Conservation (phyloP, 2,113 vertebrate genomes). For the Gallinago media region DNA sequence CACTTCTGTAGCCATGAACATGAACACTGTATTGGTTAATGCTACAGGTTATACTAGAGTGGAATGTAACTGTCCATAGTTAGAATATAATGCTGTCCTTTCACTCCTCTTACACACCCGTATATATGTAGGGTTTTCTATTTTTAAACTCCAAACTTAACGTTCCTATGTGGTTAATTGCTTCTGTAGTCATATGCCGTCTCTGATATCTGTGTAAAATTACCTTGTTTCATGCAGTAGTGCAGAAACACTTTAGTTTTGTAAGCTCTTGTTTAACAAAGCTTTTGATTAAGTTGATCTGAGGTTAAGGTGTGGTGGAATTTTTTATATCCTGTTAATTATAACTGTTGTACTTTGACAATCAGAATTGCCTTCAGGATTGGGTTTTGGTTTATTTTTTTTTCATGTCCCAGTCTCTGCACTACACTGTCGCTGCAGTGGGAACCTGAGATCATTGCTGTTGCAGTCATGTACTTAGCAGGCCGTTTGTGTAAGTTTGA, state of each 20-base stretch:
- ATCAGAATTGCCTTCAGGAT: background rate
- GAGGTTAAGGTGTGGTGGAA: background rate
- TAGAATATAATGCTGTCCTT: background rate
- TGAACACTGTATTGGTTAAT: background rate
- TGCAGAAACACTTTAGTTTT: background rate
- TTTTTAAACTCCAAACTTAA: background rate
- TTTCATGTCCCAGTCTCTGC: constrained; percentile 84
- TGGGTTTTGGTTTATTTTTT: background rate
- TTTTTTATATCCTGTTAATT: background rate
- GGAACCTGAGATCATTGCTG: constrained; percentile 98
- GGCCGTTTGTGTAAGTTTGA: constrained; percentile 97
- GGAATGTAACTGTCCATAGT: background rate
- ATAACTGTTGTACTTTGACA: background rate
- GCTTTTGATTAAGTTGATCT: background rate
- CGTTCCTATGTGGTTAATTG: background rate
- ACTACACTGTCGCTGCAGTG: constrained; percentile 97
- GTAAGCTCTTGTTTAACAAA: background rate
- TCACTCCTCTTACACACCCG: background rate
- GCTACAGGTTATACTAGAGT: background rate
- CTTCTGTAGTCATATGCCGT: background rate
- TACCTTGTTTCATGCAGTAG: background rate
- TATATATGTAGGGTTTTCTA: background rate
- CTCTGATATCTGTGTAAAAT: background rate
- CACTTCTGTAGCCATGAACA: background rate
- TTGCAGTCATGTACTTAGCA: constrained; percentile 98